Percentiles rank a stretch among this genome's conserved stretches.
phyloP scores from a whole-genome alignment of 37 sponge, comb jelly and placozoan species.

The Crambe crambe region DNA sequence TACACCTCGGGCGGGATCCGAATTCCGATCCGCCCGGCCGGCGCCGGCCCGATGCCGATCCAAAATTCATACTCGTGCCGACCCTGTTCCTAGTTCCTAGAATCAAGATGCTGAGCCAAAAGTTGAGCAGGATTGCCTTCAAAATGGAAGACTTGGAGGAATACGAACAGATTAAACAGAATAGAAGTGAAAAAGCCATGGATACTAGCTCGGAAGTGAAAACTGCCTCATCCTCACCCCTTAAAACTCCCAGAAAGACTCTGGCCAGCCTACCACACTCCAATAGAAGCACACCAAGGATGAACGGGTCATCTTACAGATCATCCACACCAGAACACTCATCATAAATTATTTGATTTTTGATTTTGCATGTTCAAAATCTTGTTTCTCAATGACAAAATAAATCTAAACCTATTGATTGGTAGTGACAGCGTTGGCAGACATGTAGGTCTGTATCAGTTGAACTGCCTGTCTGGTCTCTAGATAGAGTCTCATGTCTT shows the following conservation, averaged over 20 bases:
- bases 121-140: conserved; percentile 64
- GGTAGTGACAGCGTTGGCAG: conserved; percentile 37
- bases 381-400: neutral
- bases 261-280: neutral
- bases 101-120: conserved; percentile 57
- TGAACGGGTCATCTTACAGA: conserved; percentile 9
- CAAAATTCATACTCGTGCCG: neutral
- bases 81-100: neutral
- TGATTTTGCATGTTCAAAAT: neutral
- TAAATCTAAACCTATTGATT: neutral
- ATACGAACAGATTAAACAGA: conserved; percentile 57
- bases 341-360: neutral
- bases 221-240: neutral
- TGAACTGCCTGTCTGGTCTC: conserved; percentile 77
- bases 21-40: neutral
- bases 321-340: conserved; percentile 40
- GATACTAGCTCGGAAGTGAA: neutral
- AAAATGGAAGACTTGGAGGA: conserved; percentile 73
- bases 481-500: conserved; percentile 69
- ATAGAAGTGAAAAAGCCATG: neutral
- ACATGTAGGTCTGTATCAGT: conserved; percentile 51
- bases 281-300: neutral
- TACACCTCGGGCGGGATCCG: too few relatives aligned
- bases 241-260: conserved; percentile 6
- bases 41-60: neutral